phyloP scores from a whole-genome alignment of 2,797 vertebrate species.

The Acanthiza pusilla region DNA sequence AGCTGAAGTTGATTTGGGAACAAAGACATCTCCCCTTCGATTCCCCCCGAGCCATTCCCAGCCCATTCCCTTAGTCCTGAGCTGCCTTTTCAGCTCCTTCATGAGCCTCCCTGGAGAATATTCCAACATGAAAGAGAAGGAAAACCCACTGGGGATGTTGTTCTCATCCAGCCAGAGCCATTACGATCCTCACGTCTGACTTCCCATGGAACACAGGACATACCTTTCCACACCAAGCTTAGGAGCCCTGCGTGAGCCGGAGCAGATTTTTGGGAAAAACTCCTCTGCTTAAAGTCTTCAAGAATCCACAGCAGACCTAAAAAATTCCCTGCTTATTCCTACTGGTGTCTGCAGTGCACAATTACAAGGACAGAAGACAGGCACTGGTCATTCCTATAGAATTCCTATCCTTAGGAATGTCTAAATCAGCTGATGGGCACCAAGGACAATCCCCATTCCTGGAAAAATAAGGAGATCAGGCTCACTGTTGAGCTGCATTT shows the following conservation, averaged over 20 bases:
- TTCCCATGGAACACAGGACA: background rate
- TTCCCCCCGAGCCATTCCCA: background rate
- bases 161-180: background rate
- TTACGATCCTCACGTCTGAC: background rate
- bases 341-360: background rate
- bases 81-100: background rate
- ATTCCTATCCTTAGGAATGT: background rate
- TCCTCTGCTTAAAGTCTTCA: background rate
- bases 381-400: background rate
- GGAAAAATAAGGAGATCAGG: background rate
- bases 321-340: background rate
- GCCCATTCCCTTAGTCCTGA: background rate
- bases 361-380: background rate
- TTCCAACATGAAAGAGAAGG: background rate
- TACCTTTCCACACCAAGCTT: conserved; percentile 9
- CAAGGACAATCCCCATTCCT: background rate
- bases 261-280: background rate
- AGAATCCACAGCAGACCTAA: background rate
- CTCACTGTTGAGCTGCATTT: background rate
- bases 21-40: conserved; percentile 8
- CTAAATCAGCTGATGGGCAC: fast-evolving
- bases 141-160: background rate
- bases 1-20: conserved; percentile 9
- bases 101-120: background rate
- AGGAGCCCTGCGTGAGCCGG: background rate